Evolutionary conservation across 2,797 vertebrate genomes (phyloP).

Genomic region (Sphenodon punctatus): DNA sequence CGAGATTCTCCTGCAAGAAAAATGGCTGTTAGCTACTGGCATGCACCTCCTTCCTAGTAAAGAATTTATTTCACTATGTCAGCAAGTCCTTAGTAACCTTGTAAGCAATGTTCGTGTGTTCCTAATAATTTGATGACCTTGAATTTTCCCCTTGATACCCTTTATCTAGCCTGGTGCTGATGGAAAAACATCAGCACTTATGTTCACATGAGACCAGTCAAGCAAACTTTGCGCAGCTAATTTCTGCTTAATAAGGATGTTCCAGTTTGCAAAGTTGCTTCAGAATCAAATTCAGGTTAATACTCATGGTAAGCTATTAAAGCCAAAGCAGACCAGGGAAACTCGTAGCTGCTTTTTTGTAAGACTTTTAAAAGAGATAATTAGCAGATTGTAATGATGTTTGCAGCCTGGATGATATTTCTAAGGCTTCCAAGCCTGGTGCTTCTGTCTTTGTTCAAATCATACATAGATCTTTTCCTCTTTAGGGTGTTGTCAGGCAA

Average conservation of each 20-base stretch:
- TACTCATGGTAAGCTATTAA: background rate
- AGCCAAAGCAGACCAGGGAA: slow-evolving; percentile 9
- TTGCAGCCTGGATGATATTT: background rate
- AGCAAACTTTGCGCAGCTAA: slow-evolving; percentile 38
- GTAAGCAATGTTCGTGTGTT: slow-evolving; percentile 14
- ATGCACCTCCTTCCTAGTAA: slow-evolving; percentile 1
- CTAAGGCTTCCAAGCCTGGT: background rate
- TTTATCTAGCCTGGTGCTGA: slow-evolving; percentile 10
- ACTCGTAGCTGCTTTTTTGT: background rate
- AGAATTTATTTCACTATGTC: slow-evolving; percentile 2
- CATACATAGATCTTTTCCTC: background rate
- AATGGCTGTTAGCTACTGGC: background rate
- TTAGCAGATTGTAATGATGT: background rate
- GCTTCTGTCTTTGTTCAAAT: background rate
- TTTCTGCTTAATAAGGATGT: slow-evolving; percentile 47
- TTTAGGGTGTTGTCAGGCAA: background rate
- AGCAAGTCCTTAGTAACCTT: slow-evolving; percentile 5
- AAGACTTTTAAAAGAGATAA: slow-evolving; percentile 3
- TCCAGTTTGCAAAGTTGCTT: slow-evolving; percentile 45
- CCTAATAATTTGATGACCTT: slow-evolving; percentile 1
- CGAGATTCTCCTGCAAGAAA: background rate
- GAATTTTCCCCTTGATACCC: background rate
- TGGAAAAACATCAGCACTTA: slow-evolving; percentile 26
- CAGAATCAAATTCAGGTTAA: background rate
- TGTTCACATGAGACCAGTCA: slow-evolving; percentile 12